phyloP scores from a whole-genome alignment of 2,797 vertebrate species.

The Enteromius anoplus region DNA sequence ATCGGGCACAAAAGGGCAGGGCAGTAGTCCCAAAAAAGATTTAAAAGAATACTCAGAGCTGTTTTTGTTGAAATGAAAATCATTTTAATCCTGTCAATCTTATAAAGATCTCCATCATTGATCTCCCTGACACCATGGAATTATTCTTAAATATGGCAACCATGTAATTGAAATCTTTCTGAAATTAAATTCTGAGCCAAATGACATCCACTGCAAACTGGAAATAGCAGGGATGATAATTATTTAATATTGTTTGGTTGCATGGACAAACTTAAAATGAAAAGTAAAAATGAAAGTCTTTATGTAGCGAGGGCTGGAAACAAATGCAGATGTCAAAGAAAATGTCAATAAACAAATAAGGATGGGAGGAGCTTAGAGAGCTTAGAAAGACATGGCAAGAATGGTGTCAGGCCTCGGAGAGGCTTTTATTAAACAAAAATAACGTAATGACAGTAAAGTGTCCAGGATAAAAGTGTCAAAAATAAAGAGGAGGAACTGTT shows the following conservation, averaged over 20 bases:
- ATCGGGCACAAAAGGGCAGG: neutral
- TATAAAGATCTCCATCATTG: neutral
- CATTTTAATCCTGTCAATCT: neutral
- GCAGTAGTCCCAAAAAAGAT: neutral
- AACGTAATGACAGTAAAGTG: too few relatives aligned
- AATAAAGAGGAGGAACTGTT: too few relatives aligned
- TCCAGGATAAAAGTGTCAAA: neutral
- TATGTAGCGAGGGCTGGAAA: neutral
- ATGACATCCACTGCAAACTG: neutral
- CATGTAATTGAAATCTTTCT: neutral
- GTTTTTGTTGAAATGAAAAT: neutral
- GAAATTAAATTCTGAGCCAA: neutral
- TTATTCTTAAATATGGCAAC: neutral
- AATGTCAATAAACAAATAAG: too few relatives aligned
- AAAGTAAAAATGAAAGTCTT: neutral
- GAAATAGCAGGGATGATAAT: conserved; percentile 1
- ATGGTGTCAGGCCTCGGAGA: too few relatives aligned
- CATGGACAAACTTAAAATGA: neutral
- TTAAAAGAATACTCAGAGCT: neutral
- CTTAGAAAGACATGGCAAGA: too few relatives aligned
- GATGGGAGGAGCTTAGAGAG: too few relatives aligned
- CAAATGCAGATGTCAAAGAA: neutral
- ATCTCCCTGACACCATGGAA: neutral
- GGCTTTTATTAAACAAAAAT: too few relatives aligned
- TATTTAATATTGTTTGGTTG: neutral